These are phyloP conservation scores for Pristionchus arcanus DNA, from an alignment of 2,888 invertebrate genomes.

Conservation along the genomic window DNA sequence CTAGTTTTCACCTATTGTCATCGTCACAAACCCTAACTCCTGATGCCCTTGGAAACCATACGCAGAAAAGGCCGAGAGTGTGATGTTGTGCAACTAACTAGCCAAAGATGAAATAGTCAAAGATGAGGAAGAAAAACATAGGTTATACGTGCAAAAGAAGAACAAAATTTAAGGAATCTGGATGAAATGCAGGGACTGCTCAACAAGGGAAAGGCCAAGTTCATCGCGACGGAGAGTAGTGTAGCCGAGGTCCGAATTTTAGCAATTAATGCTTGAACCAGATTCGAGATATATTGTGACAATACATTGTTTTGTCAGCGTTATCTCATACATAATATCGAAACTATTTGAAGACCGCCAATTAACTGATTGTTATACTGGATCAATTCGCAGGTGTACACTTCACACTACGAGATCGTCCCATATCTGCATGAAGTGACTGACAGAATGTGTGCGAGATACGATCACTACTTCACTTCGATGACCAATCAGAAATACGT, in stretches of 20 bases:
- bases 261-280: no score
- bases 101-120: no score
- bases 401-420: constrained; percentile 29
- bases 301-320: no score
- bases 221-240: constrained; percentile 5
- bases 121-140: no score
- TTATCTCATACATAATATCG: no score
- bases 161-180: neutral
- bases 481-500: constrained; percentile 30
- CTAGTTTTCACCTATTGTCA: neutral
- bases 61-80: neutral
- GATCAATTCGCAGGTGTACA: neutral
- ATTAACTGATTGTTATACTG: no score
- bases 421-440: neutral
- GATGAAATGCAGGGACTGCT: neutral
- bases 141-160: no score
- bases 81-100: neutral
- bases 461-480: constrained; percentile 18
- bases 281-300: no score
- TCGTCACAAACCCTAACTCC: neutral
- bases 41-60: neutral
- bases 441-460: neutral
- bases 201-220: neutral
- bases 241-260: neutral
- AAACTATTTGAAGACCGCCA: no score